phyloP scores from a whole-genome alignment of 2,113 vertebrate species.

The Motacilla alba region DNA sequence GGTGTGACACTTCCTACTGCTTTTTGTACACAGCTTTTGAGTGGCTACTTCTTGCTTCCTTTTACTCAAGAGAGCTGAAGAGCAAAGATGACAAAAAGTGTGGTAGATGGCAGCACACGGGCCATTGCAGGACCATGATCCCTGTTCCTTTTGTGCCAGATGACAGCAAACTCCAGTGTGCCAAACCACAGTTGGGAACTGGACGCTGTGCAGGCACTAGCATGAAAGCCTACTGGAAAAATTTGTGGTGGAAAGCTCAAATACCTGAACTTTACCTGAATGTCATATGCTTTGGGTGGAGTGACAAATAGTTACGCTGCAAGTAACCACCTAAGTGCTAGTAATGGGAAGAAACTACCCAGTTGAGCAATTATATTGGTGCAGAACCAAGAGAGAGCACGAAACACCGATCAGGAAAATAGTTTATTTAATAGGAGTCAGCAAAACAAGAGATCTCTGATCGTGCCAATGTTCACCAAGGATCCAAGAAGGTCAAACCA shows the following conservation, averaged over 20 bases:
- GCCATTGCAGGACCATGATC: rapidly evolving
- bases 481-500: neutral
- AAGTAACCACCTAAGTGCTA: rapidly evolving
- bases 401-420: rapidly evolving
- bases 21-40: neutral
- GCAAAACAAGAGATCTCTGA: neutral
- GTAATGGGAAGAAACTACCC: neutral
- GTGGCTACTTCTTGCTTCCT: neutral
- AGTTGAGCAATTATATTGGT: neutral
- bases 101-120: neutral
- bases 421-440: neutral
- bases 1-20: neutral
- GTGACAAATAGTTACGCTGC: neutral
- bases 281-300: neutral
- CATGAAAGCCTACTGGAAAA: neutral
- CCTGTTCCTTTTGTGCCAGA: neutral
- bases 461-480: neutral
- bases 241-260: neutral
- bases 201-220: rapidly evolving
- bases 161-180: rapidly evolving
- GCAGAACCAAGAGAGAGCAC: neutral
- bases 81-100: neutral
- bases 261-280: neutral
- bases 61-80: neutral
- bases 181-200: neutral